Base-by-base conservation (phyloP, 1,140 invertebrate genomes). In the Cydia amplana region DNA sequence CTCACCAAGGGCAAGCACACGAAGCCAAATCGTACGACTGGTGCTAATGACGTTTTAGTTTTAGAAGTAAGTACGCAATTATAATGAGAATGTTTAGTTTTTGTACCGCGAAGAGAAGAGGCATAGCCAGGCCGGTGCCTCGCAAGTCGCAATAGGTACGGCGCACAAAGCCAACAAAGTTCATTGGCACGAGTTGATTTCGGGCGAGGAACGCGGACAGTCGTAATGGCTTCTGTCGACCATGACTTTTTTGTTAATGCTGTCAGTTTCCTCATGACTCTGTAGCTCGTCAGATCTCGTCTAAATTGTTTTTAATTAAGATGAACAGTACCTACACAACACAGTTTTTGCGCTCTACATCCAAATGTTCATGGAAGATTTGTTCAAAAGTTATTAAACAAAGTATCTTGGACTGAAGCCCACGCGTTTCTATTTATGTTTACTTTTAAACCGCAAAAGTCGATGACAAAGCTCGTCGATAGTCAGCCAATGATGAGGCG, bases 121-220 rank as follows among this genome's bases (percentile, higher is more conserved):
- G 78, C 80, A 78, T 40, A 80, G 80, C 80, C 14, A 16, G 28
- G 18, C 65, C 28, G 25, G 40, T 73, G 43, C 79, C 78, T 83
- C 84, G 82, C 20, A 55, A 60, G 55, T 79, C 74, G 70, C 46
- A 63, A 40, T 70, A 70, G 65, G 65, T 70, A 40, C 65, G n/a
- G 28, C n/a, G 73, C 75, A 79, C 80, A 80, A 79, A 85, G 81
- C 82, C 82, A 84, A 84, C 80, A 74, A 83, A 88, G 87, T 89
- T 89, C 88, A 87, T 88, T 89, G 87, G 87, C 88, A 84, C 83
- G 81, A 79, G 78, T 85, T 84, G 75, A 77, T 82, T 84, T 80
- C 79, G 75, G 80, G 73, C 70, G 73, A 77, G 73, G 65, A 78
- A 80, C 78, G 79, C 79, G 64, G 75, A 75, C 72, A 51, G 80